Evolutionary conservation across 2,113 vertebrate genomes (phyloP).

Genomic region (Eurystomus gularis): DNA sequence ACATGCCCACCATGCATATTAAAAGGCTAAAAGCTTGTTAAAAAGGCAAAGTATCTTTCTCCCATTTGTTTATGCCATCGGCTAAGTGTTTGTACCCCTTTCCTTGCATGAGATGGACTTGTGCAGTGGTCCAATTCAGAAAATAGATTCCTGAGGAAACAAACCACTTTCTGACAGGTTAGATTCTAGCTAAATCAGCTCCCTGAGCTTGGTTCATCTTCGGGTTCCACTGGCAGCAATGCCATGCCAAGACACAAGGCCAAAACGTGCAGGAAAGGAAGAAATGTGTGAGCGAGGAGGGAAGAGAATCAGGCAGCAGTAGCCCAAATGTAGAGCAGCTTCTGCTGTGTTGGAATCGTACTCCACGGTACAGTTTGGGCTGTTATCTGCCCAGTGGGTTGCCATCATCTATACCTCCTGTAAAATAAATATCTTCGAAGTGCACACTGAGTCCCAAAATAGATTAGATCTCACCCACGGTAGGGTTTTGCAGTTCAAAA

Average conservation of each 20-base stretch:
- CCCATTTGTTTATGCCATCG: background rate
- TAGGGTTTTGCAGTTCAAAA: background rate
- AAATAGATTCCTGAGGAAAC: background rate
- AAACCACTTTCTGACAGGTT: background rate
- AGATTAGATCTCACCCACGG: constrained; percentile 2
- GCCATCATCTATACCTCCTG: background rate
- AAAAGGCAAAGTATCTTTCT: background rate
- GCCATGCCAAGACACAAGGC: background rate
- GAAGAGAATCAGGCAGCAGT: background rate
- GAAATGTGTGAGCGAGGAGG: background rate
- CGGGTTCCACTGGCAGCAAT: background rate
- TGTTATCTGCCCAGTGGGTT: constrained; percentile 14
- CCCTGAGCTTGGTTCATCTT: background rate
- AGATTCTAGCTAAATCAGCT: background rate
- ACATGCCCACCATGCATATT: background rate
- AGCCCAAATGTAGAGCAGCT: background rate
- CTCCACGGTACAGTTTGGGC: background rate
- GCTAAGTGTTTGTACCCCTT: background rate
- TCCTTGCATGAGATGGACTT: background rate
- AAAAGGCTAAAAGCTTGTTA: background rate
- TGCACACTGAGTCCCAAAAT: background rate
- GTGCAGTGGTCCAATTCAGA: background rate
- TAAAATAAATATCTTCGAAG: constrained; percentile 26
- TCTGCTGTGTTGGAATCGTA: background rate
- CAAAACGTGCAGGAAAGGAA: background rate